Conservation (phyloP, 2,113 vertebrate species). For the Corythornis madagascariensis region DNA sequence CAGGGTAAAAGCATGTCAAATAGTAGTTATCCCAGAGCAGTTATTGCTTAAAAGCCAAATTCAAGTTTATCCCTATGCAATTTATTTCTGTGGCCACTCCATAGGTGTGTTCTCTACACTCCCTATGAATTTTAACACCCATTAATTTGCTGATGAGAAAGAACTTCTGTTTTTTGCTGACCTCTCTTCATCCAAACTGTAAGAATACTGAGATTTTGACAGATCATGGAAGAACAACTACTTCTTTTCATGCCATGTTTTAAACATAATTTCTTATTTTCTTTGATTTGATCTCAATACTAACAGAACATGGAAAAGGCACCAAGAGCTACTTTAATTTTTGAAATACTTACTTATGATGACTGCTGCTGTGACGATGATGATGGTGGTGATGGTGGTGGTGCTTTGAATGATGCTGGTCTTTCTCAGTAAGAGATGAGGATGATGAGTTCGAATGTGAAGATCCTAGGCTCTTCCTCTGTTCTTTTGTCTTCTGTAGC, state of each 20-base stretch:
- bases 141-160: not conserved
- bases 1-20: accelerated
- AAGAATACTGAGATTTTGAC: not conserved
- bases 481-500: slow-evolving; percentile 98
- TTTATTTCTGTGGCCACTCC: not conserved
- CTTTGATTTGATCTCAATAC: not conserved
- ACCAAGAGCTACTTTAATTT: not conserved
- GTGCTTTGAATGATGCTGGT: slow-evolving; percentile 90
- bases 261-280: not conserved
- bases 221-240: not conserved
- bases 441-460: slow-evolving; percentile 92
- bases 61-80: not conserved
- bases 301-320: not conserved
- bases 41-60: not conserved
- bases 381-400: slow-evolving; percentile 90
- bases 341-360: slow-evolving; percentile 86
- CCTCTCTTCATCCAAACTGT: not conserved
- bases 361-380: slow-evolving; percentile 86
- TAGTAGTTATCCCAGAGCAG: not conserved
- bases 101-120: not conserved
- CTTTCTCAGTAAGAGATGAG: slow-evolving; percentile 91
- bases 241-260: not conserved
- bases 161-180: not conserved
- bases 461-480: slow-evolving; percentile 92
- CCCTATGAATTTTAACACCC: not conserved